phyloP scores from a whole-genome alignment of 2,888 invertebrate genomes.

The Cosmopolites sordidus region DNA sequence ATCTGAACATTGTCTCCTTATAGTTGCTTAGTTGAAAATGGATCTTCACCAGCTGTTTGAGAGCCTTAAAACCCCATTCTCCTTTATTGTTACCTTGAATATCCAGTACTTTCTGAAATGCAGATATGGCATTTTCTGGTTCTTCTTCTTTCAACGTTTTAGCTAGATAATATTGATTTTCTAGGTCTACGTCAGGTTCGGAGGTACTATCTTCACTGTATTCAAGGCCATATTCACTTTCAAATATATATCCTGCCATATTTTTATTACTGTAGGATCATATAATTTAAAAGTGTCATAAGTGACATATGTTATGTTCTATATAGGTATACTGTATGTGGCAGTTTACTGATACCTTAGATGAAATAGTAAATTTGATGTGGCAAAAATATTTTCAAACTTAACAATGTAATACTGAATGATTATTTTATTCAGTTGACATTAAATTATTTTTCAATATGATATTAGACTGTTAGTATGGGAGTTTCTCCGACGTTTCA shows the following conservation, averaged over 20 bases:
- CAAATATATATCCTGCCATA: conserved; percentile 42
- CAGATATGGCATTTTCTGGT: conserved; percentile 80
- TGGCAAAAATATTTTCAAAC: no score
- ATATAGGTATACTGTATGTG: no score
- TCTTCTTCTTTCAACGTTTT: conserved; percentile 96
- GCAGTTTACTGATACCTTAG: no score
- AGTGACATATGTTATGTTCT: no score
- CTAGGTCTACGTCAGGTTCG: conserved; percentile 97
- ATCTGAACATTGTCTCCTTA: conserved; percentile 61
- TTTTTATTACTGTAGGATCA: no score
- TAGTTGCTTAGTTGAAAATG: conserved; percentile 86
- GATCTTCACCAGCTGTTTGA: conserved; percentile 99
- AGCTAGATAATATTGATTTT: conserved; percentile 99
- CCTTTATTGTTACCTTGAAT: conserved; percentile 95
- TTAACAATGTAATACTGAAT: no score
- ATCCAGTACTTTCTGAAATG: conserved; percentile 94
- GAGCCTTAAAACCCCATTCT: conserved; percentile 99
- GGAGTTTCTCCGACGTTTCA: no score
- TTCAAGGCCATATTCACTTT: conserved; percentile 94
- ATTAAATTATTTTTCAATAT: no score
- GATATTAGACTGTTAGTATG: no score
- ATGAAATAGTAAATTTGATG: no score
- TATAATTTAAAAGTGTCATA: no score
- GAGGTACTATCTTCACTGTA: conserved; percentile 98
- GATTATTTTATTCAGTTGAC: no score